A percentile compares a stretch with the other conserved stretches of the same genome.
Conservation (phyloP, 2,113 vertebrate genomes). For the Gopherus flavomarginatus region DNA sequence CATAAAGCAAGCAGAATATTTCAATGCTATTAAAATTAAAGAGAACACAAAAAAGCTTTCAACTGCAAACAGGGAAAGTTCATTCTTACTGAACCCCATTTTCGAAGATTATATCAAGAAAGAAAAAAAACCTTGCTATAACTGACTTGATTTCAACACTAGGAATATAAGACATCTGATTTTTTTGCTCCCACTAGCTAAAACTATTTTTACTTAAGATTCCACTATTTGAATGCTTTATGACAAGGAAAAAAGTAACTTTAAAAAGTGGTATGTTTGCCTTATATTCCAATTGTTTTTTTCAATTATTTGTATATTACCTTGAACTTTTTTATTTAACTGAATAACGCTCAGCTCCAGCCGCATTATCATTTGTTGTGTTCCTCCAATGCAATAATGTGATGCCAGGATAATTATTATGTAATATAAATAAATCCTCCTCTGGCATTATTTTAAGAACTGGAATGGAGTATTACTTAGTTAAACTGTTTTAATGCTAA, state of each 20-base stretch:
- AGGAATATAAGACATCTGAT: background rate
- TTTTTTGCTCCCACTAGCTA: background rate
- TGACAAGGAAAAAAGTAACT: slow-evolving; percentile 17
- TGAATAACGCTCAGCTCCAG: slow-evolving; percentile 54
- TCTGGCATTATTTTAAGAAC: background rate
- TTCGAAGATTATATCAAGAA: slow-evolving; percentile 23
- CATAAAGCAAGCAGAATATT: slow-evolving; percentile 82
- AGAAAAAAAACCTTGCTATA: slow-evolving; percentile 38
- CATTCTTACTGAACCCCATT: slow-evolving; percentile 54
- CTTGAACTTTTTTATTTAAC: slow-evolving; percentile 51
- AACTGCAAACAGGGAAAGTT: slow-evolving; percentile 71
- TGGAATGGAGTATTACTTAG: background rate
- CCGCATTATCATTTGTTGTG: slow-evolving; percentile 15
- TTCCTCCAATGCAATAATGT: background rate
- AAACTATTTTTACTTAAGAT: background rate
- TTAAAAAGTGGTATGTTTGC: background rate
- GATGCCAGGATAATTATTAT: background rate
- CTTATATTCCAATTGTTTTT: slow-evolving; percentile 6
- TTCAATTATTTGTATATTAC: slow-evolving; percentile 38
- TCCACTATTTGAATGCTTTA: background rate
- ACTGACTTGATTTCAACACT: background rate
- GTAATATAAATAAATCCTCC: background rate
- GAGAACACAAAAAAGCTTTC: slow-evolving; percentile 65
- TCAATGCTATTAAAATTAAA: slow-evolving; percentile 80
- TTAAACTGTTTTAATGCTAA: background rate